Evolutionary conservation across 2,113 vertebrate species (phyloP).

Genomic region (Silurus asotus): DNA sequence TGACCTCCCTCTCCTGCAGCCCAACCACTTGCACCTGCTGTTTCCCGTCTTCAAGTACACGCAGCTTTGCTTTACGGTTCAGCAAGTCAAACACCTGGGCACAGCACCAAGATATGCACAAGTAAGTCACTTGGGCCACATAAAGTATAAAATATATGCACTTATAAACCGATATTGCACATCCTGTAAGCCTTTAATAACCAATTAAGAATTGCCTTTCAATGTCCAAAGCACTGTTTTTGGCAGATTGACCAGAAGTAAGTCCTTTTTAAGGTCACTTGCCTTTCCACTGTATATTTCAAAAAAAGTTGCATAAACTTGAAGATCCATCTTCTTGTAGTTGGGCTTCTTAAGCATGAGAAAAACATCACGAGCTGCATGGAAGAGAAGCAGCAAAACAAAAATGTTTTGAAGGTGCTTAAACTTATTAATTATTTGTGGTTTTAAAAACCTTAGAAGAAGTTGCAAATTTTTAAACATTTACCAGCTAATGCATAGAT

Average conservation of each 20-base stretch:
- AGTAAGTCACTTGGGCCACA: background rate
- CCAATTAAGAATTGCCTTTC: background rate
- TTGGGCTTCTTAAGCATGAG: conserved; percentile 98
- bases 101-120: background rate
- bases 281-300: conserved; percentile 99
- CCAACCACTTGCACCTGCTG: conserved; percentile 99
- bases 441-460: background rate
- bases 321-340: conserved; percentile 95
- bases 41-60: conserved; percentile 95
- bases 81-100: conserved; percentile 94
- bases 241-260: background rate
- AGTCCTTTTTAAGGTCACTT: conserved; percentile 48
- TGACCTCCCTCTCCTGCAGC: conserved; percentile 92
- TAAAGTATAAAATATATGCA: background rate
- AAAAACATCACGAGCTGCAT: conserved; percentile 94
- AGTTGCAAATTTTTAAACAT: background rate
- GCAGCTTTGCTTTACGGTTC: conserved; percentile 93
- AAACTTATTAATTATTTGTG: background rate
- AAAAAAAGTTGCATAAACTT: conserved; percentile 97
- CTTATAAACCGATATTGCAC: background rate
- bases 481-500: conserved; percentile 96
- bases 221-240: background rate
- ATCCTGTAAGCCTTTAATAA: background rate
- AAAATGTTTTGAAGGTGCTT: background rate
- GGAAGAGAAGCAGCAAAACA: background rate